Conservation (phyloP, 2,888 invertebrate genomes). For the Plusia festucae region DNA sequence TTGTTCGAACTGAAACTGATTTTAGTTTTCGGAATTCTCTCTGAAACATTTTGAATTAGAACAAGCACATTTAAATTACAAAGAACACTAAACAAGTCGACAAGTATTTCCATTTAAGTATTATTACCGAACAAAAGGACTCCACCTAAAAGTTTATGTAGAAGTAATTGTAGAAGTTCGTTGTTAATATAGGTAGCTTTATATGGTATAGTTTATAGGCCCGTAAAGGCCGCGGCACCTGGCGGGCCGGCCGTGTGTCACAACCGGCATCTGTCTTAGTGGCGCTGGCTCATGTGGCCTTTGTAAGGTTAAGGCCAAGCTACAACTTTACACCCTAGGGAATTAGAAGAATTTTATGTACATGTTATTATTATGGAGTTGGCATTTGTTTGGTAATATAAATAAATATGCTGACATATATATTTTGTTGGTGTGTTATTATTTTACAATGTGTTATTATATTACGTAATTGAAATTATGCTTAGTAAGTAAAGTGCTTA, state of each 20-base stretch:
- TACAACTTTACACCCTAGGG: neutral
- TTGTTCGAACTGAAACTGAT: neutral
- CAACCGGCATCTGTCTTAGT: neutral
- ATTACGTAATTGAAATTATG: too few relatives aligned
- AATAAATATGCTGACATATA: too few relatives aligned
- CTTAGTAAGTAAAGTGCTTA: too few relatives aligned
- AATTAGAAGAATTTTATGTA: neutral
- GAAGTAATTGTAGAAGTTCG: neutral
- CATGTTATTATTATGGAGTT: neutral
- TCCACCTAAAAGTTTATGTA: neutral
- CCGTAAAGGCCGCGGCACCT: neutral
- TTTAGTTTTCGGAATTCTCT: slow-evolving; percentile 1
- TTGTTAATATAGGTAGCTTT: slow-evolving; percentile 3
- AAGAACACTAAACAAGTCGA: slow-evolving; percentile 4
- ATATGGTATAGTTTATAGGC: neutral
- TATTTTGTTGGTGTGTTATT: too few relatives aligned
- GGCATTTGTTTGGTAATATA: neutral
- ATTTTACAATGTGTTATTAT: too few relatives aligned
- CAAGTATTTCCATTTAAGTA: slow-evolving; percentile 1
- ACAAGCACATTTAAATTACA: slow-evolving; percentile 4
- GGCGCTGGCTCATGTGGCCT: neutral
- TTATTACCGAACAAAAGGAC: neutral
- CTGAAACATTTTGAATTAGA: slow-evolving; percentile 1
- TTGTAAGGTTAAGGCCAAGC: neutral
- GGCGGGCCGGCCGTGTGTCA: neutral